Conservation (phyloP, 2,797 vertebrate species). For the Antennarius maculatus region DNA sequence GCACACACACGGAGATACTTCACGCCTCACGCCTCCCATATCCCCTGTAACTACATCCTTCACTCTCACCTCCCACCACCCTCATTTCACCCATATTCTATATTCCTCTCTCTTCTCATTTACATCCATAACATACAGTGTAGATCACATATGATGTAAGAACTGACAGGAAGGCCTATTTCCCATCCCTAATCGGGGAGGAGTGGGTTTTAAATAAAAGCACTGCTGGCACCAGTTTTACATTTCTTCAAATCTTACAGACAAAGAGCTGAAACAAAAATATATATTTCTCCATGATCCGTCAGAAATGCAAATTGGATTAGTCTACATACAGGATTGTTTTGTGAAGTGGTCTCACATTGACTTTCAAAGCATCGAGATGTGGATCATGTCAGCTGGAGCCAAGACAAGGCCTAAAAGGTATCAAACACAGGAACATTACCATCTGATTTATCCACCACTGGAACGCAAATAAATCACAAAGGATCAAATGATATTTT, state of each 20-base stretch:
- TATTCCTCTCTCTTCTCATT: neutral
- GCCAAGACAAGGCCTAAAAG: neutral
- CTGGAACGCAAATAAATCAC: neutral
- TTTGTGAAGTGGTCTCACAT: too few species aligned
- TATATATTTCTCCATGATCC: too few species aligned
- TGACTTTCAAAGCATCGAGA: conserved; percentile 1
- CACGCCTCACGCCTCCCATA: conserved; percentile 40
- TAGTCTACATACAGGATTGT: neutral
- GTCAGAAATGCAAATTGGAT: neutral
- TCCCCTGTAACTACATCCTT: conserved; percentile 58
- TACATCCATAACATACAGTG: neutral
- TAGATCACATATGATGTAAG: neutral
- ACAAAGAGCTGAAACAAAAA: too few species aligned
- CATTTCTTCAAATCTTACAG: too few species aligned
- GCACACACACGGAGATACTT: too few species aligned
- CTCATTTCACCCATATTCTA: neutral
- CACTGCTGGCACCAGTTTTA: neutral
- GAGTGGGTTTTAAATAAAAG: neutral
- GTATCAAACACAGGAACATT: neutral
- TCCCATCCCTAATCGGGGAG: too few species aligned
- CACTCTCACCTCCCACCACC: conserved; percentile 3
- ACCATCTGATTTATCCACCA: neutral
- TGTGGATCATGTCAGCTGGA: neutral
- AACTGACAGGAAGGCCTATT: too few species aligned
- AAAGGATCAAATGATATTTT: neutral